Base-by-base conservation (phyloP, 2,113 vertebrate species). In the Hippocampus barbouri region DNA sequence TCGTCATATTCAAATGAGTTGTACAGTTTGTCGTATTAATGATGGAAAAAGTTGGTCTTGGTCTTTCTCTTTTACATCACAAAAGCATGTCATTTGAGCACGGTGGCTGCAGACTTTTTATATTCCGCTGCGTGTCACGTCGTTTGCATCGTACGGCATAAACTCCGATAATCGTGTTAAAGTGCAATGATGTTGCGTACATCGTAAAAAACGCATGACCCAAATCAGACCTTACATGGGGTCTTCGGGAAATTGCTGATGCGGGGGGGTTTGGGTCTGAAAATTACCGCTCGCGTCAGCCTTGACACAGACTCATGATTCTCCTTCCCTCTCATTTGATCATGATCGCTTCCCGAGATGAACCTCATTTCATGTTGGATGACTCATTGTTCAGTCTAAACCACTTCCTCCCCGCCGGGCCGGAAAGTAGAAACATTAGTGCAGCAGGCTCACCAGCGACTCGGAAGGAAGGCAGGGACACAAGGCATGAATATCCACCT, bases 361-460 rank as follows among this genome's bases (percentile, higher is more conserved):
- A 74, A 72, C 34, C 71, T 74, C 38, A 70, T 84, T 76, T 65
- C 60, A 62, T 60, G 64, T 27, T 34, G 71, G 56, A 60, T 41
- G 69, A 76, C 63, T 80, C 69, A 53, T 77, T 70, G 74, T 76
- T 68, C 80, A 56, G 75, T 85, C 77, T 67, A 74, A 83, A 66
- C 78, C 41, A 66, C 64, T 63, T 9, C 25, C 66, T 84, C 79
- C 79, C 81, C 70, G 23, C 66, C 25, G 43, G 76, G 80, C 49
- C 20, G 20, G 25, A 47, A 64, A 23, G 20, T 10, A 11, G 78
- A 71, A 76, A 73, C 82, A 82, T 80, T 81, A 76, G 79, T 23
- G 40, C 67, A 21, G 71, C 78, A 87, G 71, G 62, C 59, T 83
- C 79, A 71, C 69, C 74, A 74, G 80, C 70, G 60, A 80, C 80